Base-by-base conservation (phyloP, 2,888 invertebrate species). In the Acanthosepion lycidas region DNA sequence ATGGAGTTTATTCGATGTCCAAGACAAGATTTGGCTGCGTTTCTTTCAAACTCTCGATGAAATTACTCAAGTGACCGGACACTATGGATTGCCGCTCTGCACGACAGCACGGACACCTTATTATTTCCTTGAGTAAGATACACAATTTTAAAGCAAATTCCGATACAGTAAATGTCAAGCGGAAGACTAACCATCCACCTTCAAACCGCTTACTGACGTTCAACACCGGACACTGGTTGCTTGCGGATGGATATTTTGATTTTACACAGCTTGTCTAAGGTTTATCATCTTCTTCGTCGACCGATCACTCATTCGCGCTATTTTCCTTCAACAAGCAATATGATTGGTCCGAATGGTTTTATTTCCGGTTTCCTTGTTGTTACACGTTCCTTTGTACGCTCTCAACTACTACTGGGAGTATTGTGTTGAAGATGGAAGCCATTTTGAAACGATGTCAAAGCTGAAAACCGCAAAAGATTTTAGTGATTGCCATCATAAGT, bases 301-400 rank as follows among this genome's bases (percentile, higher is more conserved):
- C 59, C 59, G 23, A 59, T 59, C 59, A 59, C 59, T 59, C 59
- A 59, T 59, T 59, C 23, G 59, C 59, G 59, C 59, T 4, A 20
- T 59, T 78, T 78, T 78, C 78, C 78, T 78, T 78, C 78, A n/a
- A 78, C 15, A 28, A n/a, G 28, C n/a, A 78, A 78, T 78, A 78
- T 78, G 78, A 78, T 78, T 78, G 78, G 78, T 78, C 78, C n/a
- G n/a, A 78, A 78, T 78, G 78, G 15, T 78, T 78, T n/a, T n/a
- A 78, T 78, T 78, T 78, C 78, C 78, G 78, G 78, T 78, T 12
- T n/a, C 78, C n/a, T n/a, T 78, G 78, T 78, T 28, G n/a, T 78
- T n/a, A 78, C 28, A n/a, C n/a, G 78, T 78, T 18, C 78, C 78
- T n/a, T 78, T 78, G 78, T 78, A n/a, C n/a, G 28, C 12, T 78